A percentile compares a stretch with the other conserved stretches of the same genome.
phyloP scores from a whole-genome alignment of 2,797 vertebrate species.

The Todus mexicanus region DNA sequence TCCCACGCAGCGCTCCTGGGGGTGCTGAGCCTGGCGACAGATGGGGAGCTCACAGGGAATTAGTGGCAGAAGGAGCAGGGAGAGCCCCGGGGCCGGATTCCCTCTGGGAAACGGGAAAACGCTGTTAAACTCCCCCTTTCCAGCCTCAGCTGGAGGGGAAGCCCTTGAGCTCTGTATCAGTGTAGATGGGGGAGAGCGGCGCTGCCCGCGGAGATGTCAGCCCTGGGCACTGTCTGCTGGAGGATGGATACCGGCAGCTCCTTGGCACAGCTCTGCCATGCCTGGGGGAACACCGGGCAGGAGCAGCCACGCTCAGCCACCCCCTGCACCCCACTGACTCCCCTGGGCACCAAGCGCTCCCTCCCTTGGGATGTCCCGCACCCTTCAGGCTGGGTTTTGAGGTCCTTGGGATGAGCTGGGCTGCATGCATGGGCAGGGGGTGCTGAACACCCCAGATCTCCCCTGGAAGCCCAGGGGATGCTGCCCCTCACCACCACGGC shows the following conservation, averaged over 20 bases:
- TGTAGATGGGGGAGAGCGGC: too few species aligned
- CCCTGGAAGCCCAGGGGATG: accelerated
- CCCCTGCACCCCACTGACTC: neutral
- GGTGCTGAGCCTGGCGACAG: neutral
- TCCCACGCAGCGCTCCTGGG: neutral
- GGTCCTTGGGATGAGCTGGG: neutral
- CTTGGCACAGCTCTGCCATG: neutral
- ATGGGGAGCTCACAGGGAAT: neutral
- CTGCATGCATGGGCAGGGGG: neutral
- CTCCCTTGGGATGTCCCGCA: neutral
- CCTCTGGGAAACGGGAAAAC: neutral
- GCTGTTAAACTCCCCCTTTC: neutral
- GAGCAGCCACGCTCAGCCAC: neutral
- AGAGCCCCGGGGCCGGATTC: neutral
- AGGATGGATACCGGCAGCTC: neutral
- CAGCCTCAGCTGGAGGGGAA: neutral
- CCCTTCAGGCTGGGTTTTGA: neutral
- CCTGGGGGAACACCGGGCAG: neutral
- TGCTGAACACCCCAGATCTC: neutral
- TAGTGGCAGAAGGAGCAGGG: neutral
- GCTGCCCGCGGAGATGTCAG: neutral
- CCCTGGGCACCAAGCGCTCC: accelerated
- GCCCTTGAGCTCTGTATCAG: neutral
- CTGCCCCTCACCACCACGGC: accelerated
- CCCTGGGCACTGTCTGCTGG: accelerated